Evolutionary conservation across 2,113 vertebrate genomes (phyloP), one percentile per base, ranked within the genome.

Genomic region (Martes martes): DNA sequence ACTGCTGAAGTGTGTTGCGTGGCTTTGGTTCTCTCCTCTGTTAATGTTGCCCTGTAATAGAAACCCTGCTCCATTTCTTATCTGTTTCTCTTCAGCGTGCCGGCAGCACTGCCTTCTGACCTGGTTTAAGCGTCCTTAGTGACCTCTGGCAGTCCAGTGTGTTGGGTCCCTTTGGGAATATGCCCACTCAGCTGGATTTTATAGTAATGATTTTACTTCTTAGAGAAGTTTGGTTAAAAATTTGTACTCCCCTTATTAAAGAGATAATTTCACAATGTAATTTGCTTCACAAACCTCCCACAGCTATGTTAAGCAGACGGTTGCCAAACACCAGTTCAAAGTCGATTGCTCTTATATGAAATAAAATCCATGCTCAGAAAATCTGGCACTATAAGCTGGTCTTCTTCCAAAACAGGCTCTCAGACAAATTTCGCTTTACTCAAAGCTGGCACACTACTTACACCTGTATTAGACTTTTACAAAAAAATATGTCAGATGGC

Each of bases 321-420:
- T 97, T 97, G 94, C 95, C 95, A 96, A 98, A 98, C 52, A 89
- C 96, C 94, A 94, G 90, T 94, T 95, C 96, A 96, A 95, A 96
- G 91, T 95, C 89, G 94, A 92, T 97, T 98, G 92, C 94, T 97
- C 97, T 98, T 97, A 82, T 78, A 97, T 93, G 96, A 97, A 97
- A 94, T 97, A 93, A 98, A 98, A 97, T 94, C 87, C 87, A 73
- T 47, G 80, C 80, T 96, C 81, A 94, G 94, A 94, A 97, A 96
- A 88, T 76, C 94, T 98, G 97, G 95, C 97, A 96, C 33, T 88
- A 19, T 79, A 59, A 74, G 52, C 59, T 94, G 89, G 52, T 96
- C 89, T 82, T 91, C 42, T 95, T 97, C 96, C 96, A 97, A 86
- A 90, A 89, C 42, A 92, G 90, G 45, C 95, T 95, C 88, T 89